A percentile compares a stretch with the other conserved stretches of the same genome.
phyloP scores from a whole-genome alignment of 2,113 vertebrate genomes.

The Chrysochloris asiatica region DNA sequence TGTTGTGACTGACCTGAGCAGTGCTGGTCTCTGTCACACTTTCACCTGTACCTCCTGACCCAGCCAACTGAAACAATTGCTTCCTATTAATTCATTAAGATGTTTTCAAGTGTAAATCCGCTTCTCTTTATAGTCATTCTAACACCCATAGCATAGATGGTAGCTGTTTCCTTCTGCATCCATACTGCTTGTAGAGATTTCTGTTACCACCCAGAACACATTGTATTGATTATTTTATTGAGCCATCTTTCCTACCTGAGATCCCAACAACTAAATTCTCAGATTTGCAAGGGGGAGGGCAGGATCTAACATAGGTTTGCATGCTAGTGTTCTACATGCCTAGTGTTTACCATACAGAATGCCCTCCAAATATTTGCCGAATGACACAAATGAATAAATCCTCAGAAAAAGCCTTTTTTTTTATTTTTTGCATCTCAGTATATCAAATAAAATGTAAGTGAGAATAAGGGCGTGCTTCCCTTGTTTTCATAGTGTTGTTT shows the following conservation, averaged over 20 bases:
- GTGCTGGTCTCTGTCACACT: background rate
- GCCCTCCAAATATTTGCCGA: background rate
- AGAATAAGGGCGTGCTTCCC: background rate
- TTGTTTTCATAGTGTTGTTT: background rate
- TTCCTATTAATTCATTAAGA: background rate
- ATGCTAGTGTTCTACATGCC: background rate
- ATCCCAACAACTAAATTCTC: background rate
- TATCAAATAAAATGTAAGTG: background rate
- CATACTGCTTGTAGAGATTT: background rate
- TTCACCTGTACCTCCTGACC: background rate
- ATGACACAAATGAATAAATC: background rate
- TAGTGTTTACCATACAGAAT: background rate
- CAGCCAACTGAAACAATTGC: background rate
- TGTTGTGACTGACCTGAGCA: background rate
- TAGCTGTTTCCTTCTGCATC: background rate
- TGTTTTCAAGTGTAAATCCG: background rate
- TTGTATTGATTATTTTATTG: background rate
- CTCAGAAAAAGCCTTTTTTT: background rate
- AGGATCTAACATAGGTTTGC: background rate
- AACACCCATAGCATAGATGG: background rate
- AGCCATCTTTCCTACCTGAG: background rate
- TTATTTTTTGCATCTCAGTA: background rate
- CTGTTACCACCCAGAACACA: background rate
- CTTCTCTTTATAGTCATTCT: background rate
- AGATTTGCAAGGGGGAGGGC: background rate